A percentile compares a stretch with the other conserved stretches of the same genome.
Conservation (phyloP, 2,888 invertebrate genomes). For the Vesta saturnalis region DNA sequence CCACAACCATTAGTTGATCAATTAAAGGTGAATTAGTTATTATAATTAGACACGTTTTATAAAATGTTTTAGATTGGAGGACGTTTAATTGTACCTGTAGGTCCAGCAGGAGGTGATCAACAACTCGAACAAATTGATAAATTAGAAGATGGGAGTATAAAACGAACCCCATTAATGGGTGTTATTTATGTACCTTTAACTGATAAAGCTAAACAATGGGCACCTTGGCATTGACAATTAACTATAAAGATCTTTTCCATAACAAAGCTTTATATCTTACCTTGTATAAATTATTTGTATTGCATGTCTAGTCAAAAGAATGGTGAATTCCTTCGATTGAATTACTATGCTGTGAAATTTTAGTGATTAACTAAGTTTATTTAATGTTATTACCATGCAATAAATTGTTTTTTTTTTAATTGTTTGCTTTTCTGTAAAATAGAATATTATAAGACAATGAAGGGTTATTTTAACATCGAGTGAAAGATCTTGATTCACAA, state of each 20-base stretch:
- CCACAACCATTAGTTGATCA: slow-evolving; percentile 85
- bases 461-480: too few species aligned
- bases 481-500: too few species aligned
- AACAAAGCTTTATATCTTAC: too few species aligned
- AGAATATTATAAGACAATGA: too few species aligned
- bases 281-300: too few species aligned
- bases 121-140: slow-evolving; percentile 92
- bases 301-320: too few species aligned
- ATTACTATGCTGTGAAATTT: too few species aligned
- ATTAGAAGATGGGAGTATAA: slow-evolving; percentile 78
- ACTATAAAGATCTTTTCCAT: background rate
- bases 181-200: slow-evolving; percentile 98
- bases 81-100: slow-evolving; percentile 90
- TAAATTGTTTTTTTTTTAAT: too few species aligned
- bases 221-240: slow-evolving; percentile 56
- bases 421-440: too few species aligned
- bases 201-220: slow-evolving; percentile 79
- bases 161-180: slow-evolving; percentile 85
- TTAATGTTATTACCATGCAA: too few species aligned
- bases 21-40: slow-evolving; percentile 72
- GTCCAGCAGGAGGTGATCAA: slow-evolving; percentile 86
- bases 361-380: too few species aligned
- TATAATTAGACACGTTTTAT: background rate
- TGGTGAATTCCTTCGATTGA: too few species aligned
- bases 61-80: slow-evolving; percentile 73